Evolutionary conservation across 2,113 vertebrate genomes (phyloP).

Genomic region (Pandion haliaetus): DNA sequence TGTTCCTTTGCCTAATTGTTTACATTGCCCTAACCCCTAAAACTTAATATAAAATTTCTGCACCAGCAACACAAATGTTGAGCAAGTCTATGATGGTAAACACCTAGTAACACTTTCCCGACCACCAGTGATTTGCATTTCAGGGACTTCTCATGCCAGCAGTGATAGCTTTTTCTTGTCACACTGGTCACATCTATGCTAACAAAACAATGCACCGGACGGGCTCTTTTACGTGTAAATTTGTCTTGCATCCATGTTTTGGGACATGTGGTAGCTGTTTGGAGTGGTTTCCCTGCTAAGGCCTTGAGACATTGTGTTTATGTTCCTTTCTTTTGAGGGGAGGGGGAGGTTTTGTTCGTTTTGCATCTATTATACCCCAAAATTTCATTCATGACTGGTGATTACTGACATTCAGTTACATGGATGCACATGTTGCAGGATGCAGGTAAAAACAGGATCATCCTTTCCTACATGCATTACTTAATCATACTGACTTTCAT

Average conservation of each 20-base stretch:
- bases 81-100: neutral
- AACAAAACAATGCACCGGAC: neutral
- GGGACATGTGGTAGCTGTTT: neutral
- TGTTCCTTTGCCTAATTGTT: conserved; percentile 6
- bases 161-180: neutral
- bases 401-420: neutral
- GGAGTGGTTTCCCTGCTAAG: neutral
- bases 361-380: neutral
- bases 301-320: neutral
- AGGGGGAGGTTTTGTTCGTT: neutral
- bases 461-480: neutral
- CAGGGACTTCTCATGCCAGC: neutral
- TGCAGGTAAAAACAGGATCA: neutral
- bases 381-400: neutral
- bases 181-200: neutral
- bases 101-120: neutral
- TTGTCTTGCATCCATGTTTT: neutral
- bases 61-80: neutral
- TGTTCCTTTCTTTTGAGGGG: neutral
- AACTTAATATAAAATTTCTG: neutral
- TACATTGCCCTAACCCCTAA: neutral
- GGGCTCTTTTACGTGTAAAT: neutral
- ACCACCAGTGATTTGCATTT: neutral
- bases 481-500: neutral
- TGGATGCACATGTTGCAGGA: neutral